A percentile compares a stretch with the other conserved stretches of the same genome.
Conservation (phyloP, 2,888 invertebrate genomes). For the Agrotis segetum region DNA sequence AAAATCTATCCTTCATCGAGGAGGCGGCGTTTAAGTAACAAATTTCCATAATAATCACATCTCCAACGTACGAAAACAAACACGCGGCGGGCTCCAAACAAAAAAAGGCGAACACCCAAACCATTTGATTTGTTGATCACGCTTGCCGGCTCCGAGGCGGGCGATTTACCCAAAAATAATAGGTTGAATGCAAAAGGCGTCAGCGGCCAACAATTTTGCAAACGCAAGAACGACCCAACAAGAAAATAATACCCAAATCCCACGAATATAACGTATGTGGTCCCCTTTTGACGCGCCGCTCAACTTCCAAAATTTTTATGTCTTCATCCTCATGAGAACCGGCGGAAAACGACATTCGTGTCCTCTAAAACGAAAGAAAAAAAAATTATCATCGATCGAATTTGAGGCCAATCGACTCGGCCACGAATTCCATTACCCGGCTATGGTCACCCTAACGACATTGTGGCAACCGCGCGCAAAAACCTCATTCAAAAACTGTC, state of each 20-base stretch:
- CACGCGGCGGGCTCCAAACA: constrained; percentile 78
- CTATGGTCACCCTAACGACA: constrained; percentile 87
- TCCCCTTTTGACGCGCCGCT: constrained; percentile 87
- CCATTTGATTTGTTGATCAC: constrained; percentile 86
- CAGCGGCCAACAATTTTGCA: constrained; percentile 88
- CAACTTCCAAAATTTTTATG: constrained; percentile 87
- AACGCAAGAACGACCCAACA: constrained; percentile 77
- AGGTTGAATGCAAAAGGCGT: constrained; percentile 86
- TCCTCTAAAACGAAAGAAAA: constrained; percentile 73
- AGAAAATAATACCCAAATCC: constrained; percentile 78
- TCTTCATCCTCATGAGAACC: constrained; percentile 89
- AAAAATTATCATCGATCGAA: constrained; percentile 77
- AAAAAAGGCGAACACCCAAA: constrained; percentile 76
- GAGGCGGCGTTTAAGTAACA: constrained; percentile 74
- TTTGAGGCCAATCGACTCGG: constrained; percentile 77
- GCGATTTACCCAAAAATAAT: constrained; percentile 86
- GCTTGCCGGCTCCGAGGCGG: constrained; percentile 78
- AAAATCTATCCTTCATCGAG: constrained; percentile 74
- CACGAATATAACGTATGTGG: constrained; percentile 87
- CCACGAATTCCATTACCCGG: constrained; percentile 82
- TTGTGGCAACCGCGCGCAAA: constrained; percentile 85
- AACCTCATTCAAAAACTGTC: constrained; percentile 81
- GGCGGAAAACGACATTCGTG: constrained; percentile 74
- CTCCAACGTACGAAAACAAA: constrained; percentile 88
- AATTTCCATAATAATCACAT: constrained; percentile 87